These are phyloP conservation scores for Malachius bipustulatus DNA, from an alignment of 2,888 invertebrate species.

Conservation along the genomic window DNA sequence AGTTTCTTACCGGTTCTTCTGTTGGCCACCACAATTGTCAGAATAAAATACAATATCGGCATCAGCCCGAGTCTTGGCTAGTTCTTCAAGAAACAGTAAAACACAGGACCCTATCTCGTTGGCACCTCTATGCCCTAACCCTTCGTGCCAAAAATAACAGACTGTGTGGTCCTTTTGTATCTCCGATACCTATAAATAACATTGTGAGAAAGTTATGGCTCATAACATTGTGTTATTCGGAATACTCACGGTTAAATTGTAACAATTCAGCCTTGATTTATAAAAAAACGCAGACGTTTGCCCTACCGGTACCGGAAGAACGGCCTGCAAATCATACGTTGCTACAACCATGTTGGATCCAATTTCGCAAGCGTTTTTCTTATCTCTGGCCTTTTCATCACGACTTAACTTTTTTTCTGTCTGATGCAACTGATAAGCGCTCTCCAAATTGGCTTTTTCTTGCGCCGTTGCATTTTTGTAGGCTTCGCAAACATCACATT, in stretches of 20 bases:
- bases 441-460: slow-evolving; percentile 4
- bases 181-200: too few species aligned
- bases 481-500: slow-evolving; percentile 6
- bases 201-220: too few species aligned
- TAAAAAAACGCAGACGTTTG: too few species aligned
- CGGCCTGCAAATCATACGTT: too few species aligned
- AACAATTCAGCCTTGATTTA: too few species aligned
- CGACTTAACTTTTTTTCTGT: slow-evolving; percentile 1
- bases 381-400: not conserved
- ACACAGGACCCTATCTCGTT: slow-evolving; percentile 8
- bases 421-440: not conserved
- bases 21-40: slow-evolving; percentile 23
- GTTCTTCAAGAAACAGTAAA: slow-evolving; percentile 4
- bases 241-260: too few species aligned
- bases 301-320: too few species aligned
- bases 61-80: not conserved
- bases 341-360: too few species aligned
- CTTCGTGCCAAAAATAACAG: slow-evolving; percentile 8
- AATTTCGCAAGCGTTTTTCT: not conserved
- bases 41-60: slow-evolving; percentile 23
- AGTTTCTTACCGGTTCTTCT: slow-evolving; percentile 17
- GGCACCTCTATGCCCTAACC: slow-evolving; percentile 4
- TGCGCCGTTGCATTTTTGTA: slow-evolving; percentile 5
- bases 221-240: too few species aligned
- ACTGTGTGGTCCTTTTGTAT: not conserved